Base-by-base conservation (phyloP, 2,888 invertebrate genomes). In the Trypoxylon attenuatum region DNA sequence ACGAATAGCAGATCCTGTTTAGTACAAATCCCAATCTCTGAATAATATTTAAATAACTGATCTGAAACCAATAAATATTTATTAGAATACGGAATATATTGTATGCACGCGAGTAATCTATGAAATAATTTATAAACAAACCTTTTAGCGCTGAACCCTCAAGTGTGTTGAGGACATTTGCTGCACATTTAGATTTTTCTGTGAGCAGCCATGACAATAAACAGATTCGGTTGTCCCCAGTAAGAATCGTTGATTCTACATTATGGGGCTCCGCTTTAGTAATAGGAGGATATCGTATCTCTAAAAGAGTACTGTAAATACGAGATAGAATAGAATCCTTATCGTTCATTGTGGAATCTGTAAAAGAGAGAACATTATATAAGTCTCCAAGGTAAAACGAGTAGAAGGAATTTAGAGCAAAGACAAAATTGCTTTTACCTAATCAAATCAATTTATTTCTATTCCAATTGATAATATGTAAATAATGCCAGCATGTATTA, bases 251-350 rank as follows among this genome's bases (percentile, higher is more conserved):
- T 1, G 43, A 25, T 55, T 74, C 65, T 39, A 82, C 61, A 39
- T 80, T 69, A 16, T 71, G 50, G 8, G 60, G 53, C 16, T 63
- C 45, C 0, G 62, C 71, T 51, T 78, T 77, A n/a, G 79, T 81
- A 57, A 84, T 72, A 47, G 78, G 76, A 2, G 84, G 82, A 73
- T 84, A 84, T 50, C 71, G 65, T 19, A 83, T 43, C 22, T 73
- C 69, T 23, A 76, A 49, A 5, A 84, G 67, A 6, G 49, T 68
- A 8, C 79, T 69, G 33, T 83, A 83, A 38, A 84, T 66, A 15
- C 73, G 64, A 2, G 22, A 42, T 42, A 76, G 58, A 42, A 80
- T 23, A 41, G 39, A 45, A 13, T 80, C 67, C 2, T 38, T 19
- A 16, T 54, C 23, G 4, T 23, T 25, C 78, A 78, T 79, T 50